These are phyloP conservation scores for Lacerta bilineata DNA, from an alignment of 2,797 vertebrate genomes.

Conservation along the genomic window DNA sequence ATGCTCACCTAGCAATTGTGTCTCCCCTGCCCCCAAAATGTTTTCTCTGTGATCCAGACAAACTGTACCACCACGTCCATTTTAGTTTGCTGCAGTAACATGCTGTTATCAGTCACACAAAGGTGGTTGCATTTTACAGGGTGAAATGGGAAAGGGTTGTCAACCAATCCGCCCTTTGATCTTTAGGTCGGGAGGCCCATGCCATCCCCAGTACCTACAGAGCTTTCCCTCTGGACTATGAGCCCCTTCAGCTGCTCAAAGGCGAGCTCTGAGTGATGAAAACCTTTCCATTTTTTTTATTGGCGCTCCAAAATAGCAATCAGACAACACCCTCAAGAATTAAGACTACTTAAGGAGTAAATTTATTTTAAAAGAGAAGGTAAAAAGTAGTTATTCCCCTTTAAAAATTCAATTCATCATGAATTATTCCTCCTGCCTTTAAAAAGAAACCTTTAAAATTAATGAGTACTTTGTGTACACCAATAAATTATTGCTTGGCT, in stretches of 20 bases:
- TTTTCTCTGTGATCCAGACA: background rate
- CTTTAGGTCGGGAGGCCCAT: conserved; percentile 38
- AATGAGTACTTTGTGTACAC: conserved; percentile 59
- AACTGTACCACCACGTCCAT: background rate
- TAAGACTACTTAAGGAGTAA: background rate
- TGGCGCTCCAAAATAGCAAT: conserved; percentile 9
- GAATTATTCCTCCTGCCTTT: conserved; percentile 45
- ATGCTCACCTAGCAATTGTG: no score
- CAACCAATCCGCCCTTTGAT: conserved; percentile 60
- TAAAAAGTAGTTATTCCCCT: conserved; percentile 1
- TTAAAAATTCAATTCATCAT: conserved; percentile 52
- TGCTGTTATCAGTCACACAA: background rate
- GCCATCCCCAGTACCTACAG: background rate
- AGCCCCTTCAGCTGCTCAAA: conserved; percentile 59
- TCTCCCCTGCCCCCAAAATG: background rate
- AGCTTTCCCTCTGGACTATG: conserved; percentile 32
- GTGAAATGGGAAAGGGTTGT: conserved; percentile 7
- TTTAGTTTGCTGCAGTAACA: conserved; percentile 28
- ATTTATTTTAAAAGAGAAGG: conserved; percentile 23
- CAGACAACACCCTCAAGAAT: background rate
- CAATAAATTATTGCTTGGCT: conserved; percentile 74
- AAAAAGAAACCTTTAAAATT: conserved; percentile 44
- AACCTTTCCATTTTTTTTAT: conserved; percentile 21
- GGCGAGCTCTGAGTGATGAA: conserved; percentile 23
- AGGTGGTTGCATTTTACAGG: conserved; percentile 50